Base-by-base conservation (phyloP, 2,797 vertebrate genomes). In the Siniperca undulata region DNA sequence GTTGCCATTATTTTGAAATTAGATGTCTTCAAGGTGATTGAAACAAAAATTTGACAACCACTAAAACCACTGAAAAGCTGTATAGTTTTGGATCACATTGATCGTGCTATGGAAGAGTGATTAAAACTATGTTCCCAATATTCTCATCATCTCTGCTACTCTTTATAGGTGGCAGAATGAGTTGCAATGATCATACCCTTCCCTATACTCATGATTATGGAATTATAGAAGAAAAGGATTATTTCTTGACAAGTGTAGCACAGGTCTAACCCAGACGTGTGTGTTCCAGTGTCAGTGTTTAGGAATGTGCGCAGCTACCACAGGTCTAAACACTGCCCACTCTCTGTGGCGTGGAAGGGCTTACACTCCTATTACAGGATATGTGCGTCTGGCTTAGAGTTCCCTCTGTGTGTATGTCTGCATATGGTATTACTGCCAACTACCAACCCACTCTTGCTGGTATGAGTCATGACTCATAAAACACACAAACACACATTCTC, bases 291-390 rank as follows among this genome's bases (percentile, higher is more conserved):
- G 67, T 78, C 79, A 74, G 7, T 60, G 61, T 59, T 34, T 48
- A 80, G 78, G 76, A 87, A 89, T 83, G 69, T 46, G 7, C 10
- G 20, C 19, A 24, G 71, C 53, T 78, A 67, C 77, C 87, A 71
- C 73, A 83, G 76, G 74, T 81, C 81, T 87, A 87, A 91, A 86
- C 81, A 86, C 83, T 84, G 83, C 85, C 85, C 83, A 87, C 87
- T 84, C 71, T 60, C 70, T 84, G 89, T 79, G 89, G 87, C 77
- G 71, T 71, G 60, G 77, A 86, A 82, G 40, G 65, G 77, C 77
- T 89, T 86, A 87, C 58, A n/a, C 76, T 86, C 81, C 83, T 44
- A 89, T 87, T 84, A 87, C 76, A 84, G 85, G 83, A 87, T 86
- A 78, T 87, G 71, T 77, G 81, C 79, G 83, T 89, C 70, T 85